Evolutionary conservation across 2,888 invertebrate genomes (phyloP).

Genomic region (Agrotis ipsilon): DNA sequence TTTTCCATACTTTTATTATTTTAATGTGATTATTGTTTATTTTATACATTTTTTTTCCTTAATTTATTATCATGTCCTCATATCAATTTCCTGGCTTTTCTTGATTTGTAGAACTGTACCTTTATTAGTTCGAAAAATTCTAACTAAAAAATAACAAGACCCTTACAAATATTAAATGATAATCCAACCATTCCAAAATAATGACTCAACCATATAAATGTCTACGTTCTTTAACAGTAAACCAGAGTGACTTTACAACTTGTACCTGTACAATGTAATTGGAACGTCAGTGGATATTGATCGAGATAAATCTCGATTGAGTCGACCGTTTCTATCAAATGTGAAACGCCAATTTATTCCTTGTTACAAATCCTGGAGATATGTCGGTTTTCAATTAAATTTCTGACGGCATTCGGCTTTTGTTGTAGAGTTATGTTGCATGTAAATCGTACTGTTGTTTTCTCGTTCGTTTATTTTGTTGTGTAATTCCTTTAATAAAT

Average conservation of each 20-base stretch:
- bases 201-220: conserved; percentile 47
- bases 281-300: conserved; percentile 86
- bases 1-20: too few species aligned
- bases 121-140: too few species aligned
- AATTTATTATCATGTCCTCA: too few species aligned
- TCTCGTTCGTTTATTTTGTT: conserved; percentile 43
- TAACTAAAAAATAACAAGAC: background rate
- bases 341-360: conserved; percentile 73
- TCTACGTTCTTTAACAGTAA: conserved; percentile 64
- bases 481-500: conserved; percentile 29
- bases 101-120: too few species aligned
- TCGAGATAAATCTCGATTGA: conserved; percentile 85
- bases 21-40: too few species aligned
- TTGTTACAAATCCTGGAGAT: conserved; percentile 68
- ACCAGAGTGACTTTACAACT: conserved; percentile 72
- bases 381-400: conserved; percentile 68
- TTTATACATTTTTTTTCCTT: too few species aligned
- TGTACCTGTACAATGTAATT: conserved; percentile 82
- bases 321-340: conserved; percentile 74
- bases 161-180: background rate
- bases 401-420: conserved; percentile 58
- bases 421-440: conserved; percentile 57
- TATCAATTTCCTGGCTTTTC: too few species aligned
- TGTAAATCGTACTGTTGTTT: conserved; percentile 50
- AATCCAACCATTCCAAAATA: background rate